Evolutionary conservation across 2,113 vertebrate species (phyloP).

Genomic region (Podarcis muralis): DNA sequence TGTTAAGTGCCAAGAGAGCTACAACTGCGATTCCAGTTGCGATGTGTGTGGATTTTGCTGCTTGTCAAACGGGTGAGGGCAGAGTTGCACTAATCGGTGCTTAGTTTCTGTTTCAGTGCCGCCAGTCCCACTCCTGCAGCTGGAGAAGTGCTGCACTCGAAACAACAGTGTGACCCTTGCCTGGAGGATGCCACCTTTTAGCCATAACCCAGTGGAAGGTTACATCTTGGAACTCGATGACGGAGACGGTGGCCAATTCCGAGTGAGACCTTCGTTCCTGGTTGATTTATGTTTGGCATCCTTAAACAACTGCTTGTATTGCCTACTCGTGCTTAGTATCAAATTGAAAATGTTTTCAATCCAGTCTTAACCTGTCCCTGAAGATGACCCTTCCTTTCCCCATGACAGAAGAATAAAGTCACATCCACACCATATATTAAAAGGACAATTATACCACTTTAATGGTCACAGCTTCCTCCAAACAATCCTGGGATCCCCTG

Average conservation of each 20-base stretch:
- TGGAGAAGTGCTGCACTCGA: constrained; percentile 95
- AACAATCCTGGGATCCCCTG: too few species aligned
- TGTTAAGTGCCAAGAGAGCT: background rate
- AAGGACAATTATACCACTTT: too few species aligned
- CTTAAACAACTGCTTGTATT: background rate
- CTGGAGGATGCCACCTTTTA: constrained; percentile 88
- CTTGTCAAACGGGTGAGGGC: background rate
- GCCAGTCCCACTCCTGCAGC: constrained; percentile 88
- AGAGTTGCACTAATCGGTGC: constrained; percentile 69
- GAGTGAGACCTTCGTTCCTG: constrained; percentile 80
- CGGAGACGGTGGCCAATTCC: constrained; percentile 93
- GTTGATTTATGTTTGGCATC: constrained; percentile 28
- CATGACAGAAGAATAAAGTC: background rate
- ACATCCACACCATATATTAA: too few species aligned
- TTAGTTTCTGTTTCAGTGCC: constrained; percentile 84
- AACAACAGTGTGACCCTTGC: constrained; percentile 97
- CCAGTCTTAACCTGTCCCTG: background rate
- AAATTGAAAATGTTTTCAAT: background rate
- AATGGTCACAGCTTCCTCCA: too few species aligned
- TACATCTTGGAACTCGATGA: constrained; percentile 98
- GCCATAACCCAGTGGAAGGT: constrained; percentile 85
- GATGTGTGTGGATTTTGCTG: background rate
- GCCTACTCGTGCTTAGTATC: background rate
- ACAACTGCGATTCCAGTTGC: background rate
- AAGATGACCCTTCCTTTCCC: background rate